Base-by-base conservation (phyloP, 2,888 invertebrate genomes). In the Gymnoscelis rufifasciata region DNA sequence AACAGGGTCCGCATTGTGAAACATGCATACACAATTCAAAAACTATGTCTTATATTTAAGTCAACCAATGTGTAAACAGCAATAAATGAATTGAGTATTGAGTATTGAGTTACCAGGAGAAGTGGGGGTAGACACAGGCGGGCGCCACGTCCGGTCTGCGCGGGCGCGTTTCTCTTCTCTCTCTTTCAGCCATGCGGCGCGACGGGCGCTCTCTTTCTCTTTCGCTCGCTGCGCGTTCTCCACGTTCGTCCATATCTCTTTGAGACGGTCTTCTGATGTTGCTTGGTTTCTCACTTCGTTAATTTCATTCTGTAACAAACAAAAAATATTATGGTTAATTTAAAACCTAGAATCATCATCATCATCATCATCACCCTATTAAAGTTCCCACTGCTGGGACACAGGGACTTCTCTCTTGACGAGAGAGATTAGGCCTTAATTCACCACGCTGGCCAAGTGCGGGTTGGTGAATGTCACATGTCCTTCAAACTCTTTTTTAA, bases 221-320 rank as follows among this genome's bases (percentile, higher is more conserved):
- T 91, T 90, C 51, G 92, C 90, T 3, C 92, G 90, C 67, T 92
- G 92, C 47, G 93, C 91, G 62, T 92, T 90, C 59, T 96, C 94
- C 7, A 96, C 92, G 52, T 91, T 90, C 7, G 90, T 80, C 91
- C 93, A 94, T 80, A 96, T 91, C 52, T 93, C 92, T 30, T 92
- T 90, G 0, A 97, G 71, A 43, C 93, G 90, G 1, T 94, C 93
- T 56, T 96, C 96, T 0, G 90, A 84, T 1, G 93, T 83, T 0
- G 84, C 68, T 0, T 81, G 80, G 38, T 83, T 83, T 2, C 89
- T 79, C 0, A 89, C 70, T 38, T 89, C 83, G 0, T 77, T 67
- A 35, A 91, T 78, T 59, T 90, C 90, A 0, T 74, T 82, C 77
- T 88, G 62, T 2, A 31, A 33, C 15, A 38, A 3, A 10, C 4